Evolutionary conservation across 2,797 vertebrate genomes (phyloP), one percentile per base, ranked within the genome.

Genomic region (Crotalus adamanteus): DNA sequence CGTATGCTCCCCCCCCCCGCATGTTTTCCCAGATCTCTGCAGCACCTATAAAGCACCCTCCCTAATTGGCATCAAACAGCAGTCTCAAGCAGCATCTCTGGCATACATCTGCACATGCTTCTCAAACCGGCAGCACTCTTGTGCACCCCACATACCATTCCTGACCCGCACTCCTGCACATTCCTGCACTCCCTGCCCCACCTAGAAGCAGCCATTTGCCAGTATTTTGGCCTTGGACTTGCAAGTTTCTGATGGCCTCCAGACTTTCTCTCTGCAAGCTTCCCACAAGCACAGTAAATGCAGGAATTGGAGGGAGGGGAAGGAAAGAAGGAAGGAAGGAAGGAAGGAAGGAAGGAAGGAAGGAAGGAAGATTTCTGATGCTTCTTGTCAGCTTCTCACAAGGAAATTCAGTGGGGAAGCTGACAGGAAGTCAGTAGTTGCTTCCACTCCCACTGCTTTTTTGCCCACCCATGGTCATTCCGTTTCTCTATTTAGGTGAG

Each of bases 1-100:
- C 0, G 0, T 69, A 53, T 9, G 4, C 13, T 13, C 13, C 9
- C 28, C 28, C 9, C 28, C 63, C 22, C 22, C 0, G 8, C 0
- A 26, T 63, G 61, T 63, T 63, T 63, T 4, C 63, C 63, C 28
- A 31, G n/a, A 31, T 63, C 28, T 31, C 28, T 69, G 63, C 63
- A 69, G 13, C 28, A 69, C 13, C 5, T 65, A n/a, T 69, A 31
- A 31, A 69, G 13, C 11, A 28, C 13, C 63, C 63, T n/a, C 63
- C 28, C 55, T 53, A 53, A 53, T 53, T 2, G 51, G 51, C 51
- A 9, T 9, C 51, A 53, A 9, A 56, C 13, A 56, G 55, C 55
- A 12, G 55, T 56, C 28, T 2, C 28, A 65, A 65, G 12, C 63
- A 65, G 63, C 28, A 69, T 31, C 28, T 69, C 63, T 69, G n/a